Evolutionary conservation across 1,140 invertebrate species (phyloP), one percentile per base, ranked within the genome.

Genomic region (Thaumetopoea pityocampa): DNA sequence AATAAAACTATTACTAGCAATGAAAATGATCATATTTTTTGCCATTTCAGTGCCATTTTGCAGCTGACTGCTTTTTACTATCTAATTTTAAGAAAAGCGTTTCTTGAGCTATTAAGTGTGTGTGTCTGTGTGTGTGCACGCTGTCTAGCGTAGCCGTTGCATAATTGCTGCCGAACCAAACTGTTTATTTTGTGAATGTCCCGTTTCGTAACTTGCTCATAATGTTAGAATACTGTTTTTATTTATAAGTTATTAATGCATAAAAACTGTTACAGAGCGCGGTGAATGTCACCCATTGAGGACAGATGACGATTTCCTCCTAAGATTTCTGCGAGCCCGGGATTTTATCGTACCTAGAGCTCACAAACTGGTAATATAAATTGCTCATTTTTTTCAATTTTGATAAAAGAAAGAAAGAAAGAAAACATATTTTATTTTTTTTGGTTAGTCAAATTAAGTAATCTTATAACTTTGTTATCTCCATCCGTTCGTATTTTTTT

Each of bases 271-370:
- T 35, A 3, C 72, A 93, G 92, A 92, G 45, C 87, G 86, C 29
- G 91, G 89, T 4, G 91, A 93, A 51, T 92, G 91, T 51, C 77
- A 79, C 9, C 92, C 92, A 1, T 87, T 90, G 27, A 80, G 92
- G 24, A 93, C 88, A 54, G 95, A 97, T 66, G 93, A 96, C 68
- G 88, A 86, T 2, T 96, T 92, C 77, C 82, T 97, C 5, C 68
- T 95, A 8, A 87, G 93, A 51, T 97, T 95, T 79, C 85, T 97
- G 5, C 87, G 95, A 50, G 92, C 93, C 0, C 87, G 94, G 44
- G 89, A 91, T 66, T 96, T 94, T 77, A 89, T 93, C 60, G 85
- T 94, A 3, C 89, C 91, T 60, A 86, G 90, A 46, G 91, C 95
- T 1, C 93, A 96, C 69, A 90, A 89, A 86, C 83, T 97, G 88